phyloP scores from a whole-genome alignment of 2,888 invertebrate species.

The Mystacides longicornis region DNA sequence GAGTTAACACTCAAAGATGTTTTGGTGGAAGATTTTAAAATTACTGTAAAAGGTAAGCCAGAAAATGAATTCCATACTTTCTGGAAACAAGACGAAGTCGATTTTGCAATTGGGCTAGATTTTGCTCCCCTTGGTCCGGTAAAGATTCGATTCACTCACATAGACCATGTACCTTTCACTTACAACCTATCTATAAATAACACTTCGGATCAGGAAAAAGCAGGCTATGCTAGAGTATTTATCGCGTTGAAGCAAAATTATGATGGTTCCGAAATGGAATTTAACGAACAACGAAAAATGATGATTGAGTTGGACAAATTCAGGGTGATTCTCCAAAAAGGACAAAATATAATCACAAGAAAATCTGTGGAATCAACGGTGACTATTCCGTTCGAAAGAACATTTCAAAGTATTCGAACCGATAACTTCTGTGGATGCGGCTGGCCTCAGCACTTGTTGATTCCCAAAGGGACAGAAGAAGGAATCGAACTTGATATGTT shows the following conservation, averaged over 20 bases:
- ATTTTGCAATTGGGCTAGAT: slow-evolving; percentile 1
- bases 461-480: slow-evolving; percentile 48
- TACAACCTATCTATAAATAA: slow-evolving; percentile 26
- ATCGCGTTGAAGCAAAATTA: slow-evolving; percentile 33
- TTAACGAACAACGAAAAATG: slow-evolving; percentile 31
- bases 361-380: slow-evolving; percentile 66
- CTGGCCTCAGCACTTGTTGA: slow-evolving; percentile 55
- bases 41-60: not conserved
- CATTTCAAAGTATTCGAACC: slow-evolving; percentile 50
- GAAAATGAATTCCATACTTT: not conserved
- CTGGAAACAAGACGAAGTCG: slow-evolving; percentile 1
- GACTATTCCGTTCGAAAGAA: slow-evolving; percentile 75
- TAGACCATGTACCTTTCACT: slow-evolving; percentile 30
- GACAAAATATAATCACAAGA: slow-evolving; percentile 58
- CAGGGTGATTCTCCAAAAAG: slow-evolving; percentile 46
- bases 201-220: slow-evolving; percentile 7
- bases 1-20: not conserved
- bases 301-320: slow-evolving; percentile 34
- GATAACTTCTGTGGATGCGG: slow-evolving; percentile 57
- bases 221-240: slow-evolving; percentile 32
- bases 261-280: slow-evolving; percentile 17
- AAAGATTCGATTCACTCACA: slow-evolving; percentile 28
- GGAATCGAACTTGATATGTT: slow-evolving; percentile 49
- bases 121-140: not conserved
- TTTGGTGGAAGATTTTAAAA: not conserved